Evolutionary conservation across 2,797 vertebrate genomes (phyloP).

Genomic region (Erpetoichthys calabaricus): DNA sequence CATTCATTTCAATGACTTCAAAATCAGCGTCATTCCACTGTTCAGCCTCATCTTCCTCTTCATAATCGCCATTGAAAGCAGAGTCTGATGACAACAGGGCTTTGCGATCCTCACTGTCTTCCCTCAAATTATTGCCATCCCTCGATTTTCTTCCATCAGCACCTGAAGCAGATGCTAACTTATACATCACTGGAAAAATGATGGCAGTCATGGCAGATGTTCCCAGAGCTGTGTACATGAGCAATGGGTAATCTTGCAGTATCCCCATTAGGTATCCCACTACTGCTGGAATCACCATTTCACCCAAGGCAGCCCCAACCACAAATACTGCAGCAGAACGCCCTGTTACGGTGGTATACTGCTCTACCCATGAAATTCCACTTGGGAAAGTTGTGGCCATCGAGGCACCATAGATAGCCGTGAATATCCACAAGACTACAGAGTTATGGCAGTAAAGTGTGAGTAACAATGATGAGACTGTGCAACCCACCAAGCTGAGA

Average conservation of each 20-base stretch:
- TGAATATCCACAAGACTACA: slow-evolving; percentile 57
- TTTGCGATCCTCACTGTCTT: slow-evolving; percentile 56
- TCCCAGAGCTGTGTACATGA: slow-evolving; percentile 60
- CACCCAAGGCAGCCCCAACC: slow-evolving; percentile 68
- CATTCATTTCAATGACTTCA: slow-evolving; percentile 77
- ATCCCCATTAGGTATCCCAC: slow-evolving; percentile 61
- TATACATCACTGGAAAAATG: slow-evolving; percentile 78
- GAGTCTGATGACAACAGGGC: slow-evolving; percentile 50
- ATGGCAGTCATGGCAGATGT: slow-evolving; percentile 51
- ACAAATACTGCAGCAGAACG: slow-evolving; percentile 63
- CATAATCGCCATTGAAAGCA: slow-evolving; percentile 41
- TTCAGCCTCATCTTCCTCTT: slow-evolving; percentile 43
- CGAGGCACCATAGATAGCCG: slow-evolving; percentile 62
- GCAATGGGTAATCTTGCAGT: slow-evolving; percentile 44
- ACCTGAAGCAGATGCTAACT: slow-evolving; percentile 46
- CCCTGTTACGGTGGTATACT: slow-evolving; percentile 69
- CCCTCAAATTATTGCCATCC: slow-evolving; percentile 8
- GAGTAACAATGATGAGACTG: slow-evolving; percentile 52
- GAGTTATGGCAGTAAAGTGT: slow-evolving; percentile 45
- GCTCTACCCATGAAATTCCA: slow-evolving; percentile 82
- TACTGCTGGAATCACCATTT: slow-evolving; percentile 72
- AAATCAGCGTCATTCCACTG: slow-evolving; percentile 74
- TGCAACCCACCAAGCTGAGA: slow-evolving; percentile 56
- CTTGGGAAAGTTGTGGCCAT: slow-evolving; percentile 84
- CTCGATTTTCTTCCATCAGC: slow-evolving; percentile 20